Evolutionary conservation across 2,888 invertebrate species (phyloP).

Genomic region (Priocnemis perturbator): DNA sequence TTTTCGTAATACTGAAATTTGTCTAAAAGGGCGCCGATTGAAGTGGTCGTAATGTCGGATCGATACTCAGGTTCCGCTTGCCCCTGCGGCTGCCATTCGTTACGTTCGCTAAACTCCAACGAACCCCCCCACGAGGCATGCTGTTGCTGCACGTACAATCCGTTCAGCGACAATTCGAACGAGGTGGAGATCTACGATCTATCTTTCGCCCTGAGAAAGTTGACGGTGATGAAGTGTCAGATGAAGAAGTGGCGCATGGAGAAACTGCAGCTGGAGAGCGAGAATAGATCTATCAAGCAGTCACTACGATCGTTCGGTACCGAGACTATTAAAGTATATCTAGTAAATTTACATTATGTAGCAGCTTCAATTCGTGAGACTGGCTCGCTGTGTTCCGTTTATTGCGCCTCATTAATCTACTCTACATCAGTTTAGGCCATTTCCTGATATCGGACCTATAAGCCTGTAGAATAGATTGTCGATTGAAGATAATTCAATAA

Average conservation of each 20-base stretch:
- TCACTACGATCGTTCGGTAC: constrained; percentile 63
- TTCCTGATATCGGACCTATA: too few species aligned
- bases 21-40: too few species aligned
- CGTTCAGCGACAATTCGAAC: constrained; percentile 61
- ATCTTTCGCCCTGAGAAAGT: constrained; percentile 64
- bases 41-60: not conserved
- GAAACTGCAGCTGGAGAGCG: constrained; percentile 66
- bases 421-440: too few species aligned
- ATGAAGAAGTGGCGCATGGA: constrained; percentile 71
- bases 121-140: constrained; percentile 58
- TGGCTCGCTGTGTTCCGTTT: not conserved
- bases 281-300: constrained; percentile 64
- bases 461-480: too few species aligned
- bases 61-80: constrained; percentile 24
- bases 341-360: constrained; percentile 9
- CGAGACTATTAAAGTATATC: constrained; percentile 14
- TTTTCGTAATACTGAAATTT: too few species aligned
- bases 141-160: constrained; percentile 66
- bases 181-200: constrained; percentile 65
- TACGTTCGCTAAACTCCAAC: constrained; percentile 39
- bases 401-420: too few species aligned
- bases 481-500: too few species aligned
- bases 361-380: constrained; percentile 4
- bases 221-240: constrained; percentile 69
- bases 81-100: constrained; percentile 43